Base-by-base conservation (phyloP, 2,888 invertebrate genomes). In the Lithophane socia region DNA sequence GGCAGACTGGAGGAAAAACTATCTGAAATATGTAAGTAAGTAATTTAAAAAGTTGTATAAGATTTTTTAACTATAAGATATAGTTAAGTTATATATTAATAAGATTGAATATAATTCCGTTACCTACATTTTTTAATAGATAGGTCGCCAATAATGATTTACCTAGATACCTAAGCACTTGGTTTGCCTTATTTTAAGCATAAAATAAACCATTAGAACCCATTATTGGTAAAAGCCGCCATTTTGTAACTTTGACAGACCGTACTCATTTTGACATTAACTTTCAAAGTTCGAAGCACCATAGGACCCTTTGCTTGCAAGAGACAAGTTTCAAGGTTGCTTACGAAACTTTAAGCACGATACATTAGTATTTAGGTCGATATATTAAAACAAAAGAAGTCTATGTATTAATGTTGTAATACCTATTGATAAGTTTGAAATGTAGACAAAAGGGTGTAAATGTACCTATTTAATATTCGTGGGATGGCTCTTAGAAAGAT, bases 1-100 rank as follows among this genome's bases (percentile, higher is more conserved):
- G 67, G 49, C 63, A 37, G 56, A 42, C 2, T 56, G 10, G 65
- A 70, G 58, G 70, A 79, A 86, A 86, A 84, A 74, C 80, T 79
- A 12, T 74, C 75, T 76, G n/a, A 68, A 63, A 81, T 70, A 52
- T 75, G 42, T 80, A 67, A 16, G 12, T 79, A 67, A 69, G 21
- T 76, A 65, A 69, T 52, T 63, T 42, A 79, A 67, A 83, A 76
- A 42, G 54, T 29, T 54, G n/a, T 60, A n/a, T 0, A 68, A 56
- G 56, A 13, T 16, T 16, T 29, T 29, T 67, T 21, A 54, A 54
- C 52, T 47, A 3, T 52, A 60, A n/a, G n/a, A n/a, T n/a, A n/a
- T n/a, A n/a, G n/a, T n/a, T n/a, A n/a, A n/a, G n/a, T n/a, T n/a
- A n/a, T n/a, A n/a, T n/a, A 7, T 3, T 3, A 60, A 7, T 13